phyloP scores from a whole-genome alignment of 2,797 vertebrate genomes.

The Ambastaia sidthimunki region DNA sequence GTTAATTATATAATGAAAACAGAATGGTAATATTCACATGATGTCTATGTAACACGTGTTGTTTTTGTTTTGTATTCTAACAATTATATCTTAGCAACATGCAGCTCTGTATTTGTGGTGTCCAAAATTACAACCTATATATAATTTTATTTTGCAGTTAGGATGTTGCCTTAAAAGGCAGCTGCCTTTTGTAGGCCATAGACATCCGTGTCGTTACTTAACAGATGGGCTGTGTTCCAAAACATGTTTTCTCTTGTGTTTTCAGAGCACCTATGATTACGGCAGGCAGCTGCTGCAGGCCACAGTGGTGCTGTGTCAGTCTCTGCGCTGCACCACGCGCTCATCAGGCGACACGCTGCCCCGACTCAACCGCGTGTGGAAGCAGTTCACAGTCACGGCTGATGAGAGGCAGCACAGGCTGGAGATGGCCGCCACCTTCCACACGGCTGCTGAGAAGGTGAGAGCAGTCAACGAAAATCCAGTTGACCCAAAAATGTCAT shows the following conservation, averaged over 20 bases:
- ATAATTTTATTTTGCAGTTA: too few species aligned
- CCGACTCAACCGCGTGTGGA: slow-evolving; percentile 95
- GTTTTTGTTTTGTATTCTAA: too few species aligned
- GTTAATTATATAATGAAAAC: too few species aligned
- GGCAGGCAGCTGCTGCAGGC: slow-evolving; percentile 96
- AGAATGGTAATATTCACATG: too few species aligned
- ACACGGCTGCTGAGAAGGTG: slow-evolving; percentile 89
- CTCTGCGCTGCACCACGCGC: slow-evolving; percentile 91
- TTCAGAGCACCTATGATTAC: slow-evolving; percentile 96
- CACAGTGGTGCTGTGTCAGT: slow-evolving; percentile 96
- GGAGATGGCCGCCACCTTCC: slow-evolving; percentile 90
- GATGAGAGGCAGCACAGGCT: slow-evolving; percentile 91
- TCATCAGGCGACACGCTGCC: slow-evolving; percentile 96
- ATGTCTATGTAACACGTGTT: too few species aligned
- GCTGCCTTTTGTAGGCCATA: too few species aligned
- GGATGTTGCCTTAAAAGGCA: too few species aligned
- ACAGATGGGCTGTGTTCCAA: not conserved
- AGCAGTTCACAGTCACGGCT: slow-evolving; percentile 92
- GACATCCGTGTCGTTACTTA: not conserved
- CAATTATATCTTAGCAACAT: too few species aligned
- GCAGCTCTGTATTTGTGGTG: too few species aligned
- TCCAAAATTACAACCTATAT: too few species aligned
- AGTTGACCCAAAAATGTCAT: not conserved
- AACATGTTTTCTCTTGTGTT: not conserved
- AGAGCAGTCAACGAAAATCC: slow-evolving; percentile 34